A percentile compares a stretch with the other conserved stretches of the same genome.
Evolutionary conservation across 2,113 vertebrate genomes (phyloP).

Genomic region (Atlantisia rogersi): DNA sequence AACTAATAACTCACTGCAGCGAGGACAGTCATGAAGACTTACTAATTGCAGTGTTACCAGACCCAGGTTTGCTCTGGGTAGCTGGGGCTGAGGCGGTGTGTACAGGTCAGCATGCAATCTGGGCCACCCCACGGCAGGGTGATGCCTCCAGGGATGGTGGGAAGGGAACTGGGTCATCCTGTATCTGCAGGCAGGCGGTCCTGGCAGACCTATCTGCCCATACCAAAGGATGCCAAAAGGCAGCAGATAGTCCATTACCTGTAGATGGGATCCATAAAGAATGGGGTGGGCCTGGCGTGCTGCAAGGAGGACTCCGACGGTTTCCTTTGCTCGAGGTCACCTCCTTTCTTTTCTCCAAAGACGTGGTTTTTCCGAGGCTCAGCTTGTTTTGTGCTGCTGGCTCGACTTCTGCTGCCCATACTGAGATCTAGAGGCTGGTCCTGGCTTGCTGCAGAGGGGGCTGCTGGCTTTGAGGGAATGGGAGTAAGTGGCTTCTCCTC

Average conservation of each 20-base stretch:
- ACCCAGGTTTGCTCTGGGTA: fast-evolving
- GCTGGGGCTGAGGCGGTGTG: background rate
- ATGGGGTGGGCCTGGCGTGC: conserved; percentile 93
- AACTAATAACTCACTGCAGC: background rate
- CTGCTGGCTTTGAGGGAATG: conserved; percentile 80
- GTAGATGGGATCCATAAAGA: conserved; percentile 99
- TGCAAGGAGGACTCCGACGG: conserved; percentile 88
- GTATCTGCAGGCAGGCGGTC: background rate
- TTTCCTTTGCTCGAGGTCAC: conserved; percentile 80
- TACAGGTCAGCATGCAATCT: background rate
- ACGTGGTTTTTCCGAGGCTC: conserved; percentile 85
- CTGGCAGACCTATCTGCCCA: background rate
- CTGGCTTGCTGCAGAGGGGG: conserved; percentile 79
- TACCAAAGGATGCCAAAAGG: background rate
- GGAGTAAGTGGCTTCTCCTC: conserved; percentile 86
- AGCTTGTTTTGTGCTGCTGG: conserved; percentile 74
- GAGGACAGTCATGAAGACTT: background rate
- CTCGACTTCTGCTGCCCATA: conserved; percentile 89
- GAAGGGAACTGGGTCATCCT: background rate
- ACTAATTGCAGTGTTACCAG: background rate
- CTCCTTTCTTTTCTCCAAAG: conserved; percentile 87
- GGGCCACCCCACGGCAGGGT: background rate
- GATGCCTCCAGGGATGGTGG: background rate
- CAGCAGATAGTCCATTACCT: conserved; percentile 80
- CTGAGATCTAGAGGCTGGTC: conserved; percentile 97